These are phyloP conservation scores for Muscina levida DNA, from an alignment of 2,888 invertebrate species.

Conservation along the genomic window DNA sequence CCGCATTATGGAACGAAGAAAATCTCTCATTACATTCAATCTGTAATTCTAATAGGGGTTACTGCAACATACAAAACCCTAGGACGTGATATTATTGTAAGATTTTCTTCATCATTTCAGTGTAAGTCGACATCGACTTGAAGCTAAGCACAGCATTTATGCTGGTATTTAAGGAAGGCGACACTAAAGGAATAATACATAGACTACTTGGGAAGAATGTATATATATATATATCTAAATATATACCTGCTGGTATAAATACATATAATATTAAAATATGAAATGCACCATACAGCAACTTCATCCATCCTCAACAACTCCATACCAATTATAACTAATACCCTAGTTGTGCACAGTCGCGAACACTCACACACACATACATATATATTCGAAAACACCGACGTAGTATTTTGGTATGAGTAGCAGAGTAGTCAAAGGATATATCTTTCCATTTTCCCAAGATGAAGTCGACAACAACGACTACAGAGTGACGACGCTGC, in stretches of 20 bases:
- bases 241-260: not conserved
- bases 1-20: not conserved
- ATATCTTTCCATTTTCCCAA: constrained; percentile 49
- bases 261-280: constrained; percentile 9
- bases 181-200: not conserved
- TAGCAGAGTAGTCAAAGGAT: constrained; percentile 43
- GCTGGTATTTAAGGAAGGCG: constrained; percentile 14
- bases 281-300: constrained; percentile 41
- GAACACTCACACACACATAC: constrained; percentile 9
- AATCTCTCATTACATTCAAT: not conserved
- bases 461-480: not conserved
- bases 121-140: not conserved
- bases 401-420: not conserved
- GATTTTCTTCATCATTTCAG: not conserved
- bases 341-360: constrained; percentile 19
- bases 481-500: not conserved
- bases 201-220: too few relatives aligned
- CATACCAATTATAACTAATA: constrained; percentile 29
- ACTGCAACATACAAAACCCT: not conserved
- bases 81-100: constrained; percentile 19
- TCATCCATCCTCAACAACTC: not conserved
- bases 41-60: constrained; percentile 8
- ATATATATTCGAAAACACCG: not conserved
- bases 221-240: not conserved
- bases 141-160: constrained; percentile 11